Conservation (phyloP, 2,113 vertebrate species). For the Bujurquina vittata region DNA sequence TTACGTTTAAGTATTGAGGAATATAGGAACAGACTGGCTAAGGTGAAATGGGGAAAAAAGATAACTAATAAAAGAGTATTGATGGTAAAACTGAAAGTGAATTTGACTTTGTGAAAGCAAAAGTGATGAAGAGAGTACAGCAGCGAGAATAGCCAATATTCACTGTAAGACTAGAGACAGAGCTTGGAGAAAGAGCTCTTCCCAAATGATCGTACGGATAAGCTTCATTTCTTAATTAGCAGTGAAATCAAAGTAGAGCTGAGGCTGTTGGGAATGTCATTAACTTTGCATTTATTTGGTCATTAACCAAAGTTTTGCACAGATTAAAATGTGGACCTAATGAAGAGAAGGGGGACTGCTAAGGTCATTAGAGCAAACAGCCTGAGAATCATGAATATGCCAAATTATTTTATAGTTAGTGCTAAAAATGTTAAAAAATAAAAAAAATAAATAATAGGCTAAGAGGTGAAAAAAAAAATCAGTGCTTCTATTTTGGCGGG, state of each 20-base stretch:
- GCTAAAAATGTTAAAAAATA: not conserved
- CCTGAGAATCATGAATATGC: not conserved
- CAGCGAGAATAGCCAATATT: not conserved
- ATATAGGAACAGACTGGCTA: not conserved
- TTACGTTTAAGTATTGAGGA: not conserved
- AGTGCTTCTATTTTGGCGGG: too few species aligned
- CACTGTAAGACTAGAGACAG: not conserved
- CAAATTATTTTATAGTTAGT: not conserved
- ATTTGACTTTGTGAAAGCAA: not conserved
- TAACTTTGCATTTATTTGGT: conserved; percentile 18
- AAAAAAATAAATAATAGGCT: too few species aligned
- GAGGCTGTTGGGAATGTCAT: conserved; percentile 7
- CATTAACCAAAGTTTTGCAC: conserved; percentile 11
- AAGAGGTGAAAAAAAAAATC: too few species aligned
- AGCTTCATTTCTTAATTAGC: conserved; percentile 18
- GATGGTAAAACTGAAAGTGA: not conserved
- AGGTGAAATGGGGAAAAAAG: not conserved
- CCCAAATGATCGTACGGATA: not conserved
- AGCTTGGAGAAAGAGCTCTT: not conserved
- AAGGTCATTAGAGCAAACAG: conserved; percentile 7
- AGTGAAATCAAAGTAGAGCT: not conserved
- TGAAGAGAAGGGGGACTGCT: conserved; percentile 2
- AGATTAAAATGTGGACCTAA: conserved; percentile 13
- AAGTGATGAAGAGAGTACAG: not conserved
- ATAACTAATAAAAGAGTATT: not conserved